Conservation (phyloP, 2,797 vertebrate genomes). For the Sebastes nivosus region DNA sequence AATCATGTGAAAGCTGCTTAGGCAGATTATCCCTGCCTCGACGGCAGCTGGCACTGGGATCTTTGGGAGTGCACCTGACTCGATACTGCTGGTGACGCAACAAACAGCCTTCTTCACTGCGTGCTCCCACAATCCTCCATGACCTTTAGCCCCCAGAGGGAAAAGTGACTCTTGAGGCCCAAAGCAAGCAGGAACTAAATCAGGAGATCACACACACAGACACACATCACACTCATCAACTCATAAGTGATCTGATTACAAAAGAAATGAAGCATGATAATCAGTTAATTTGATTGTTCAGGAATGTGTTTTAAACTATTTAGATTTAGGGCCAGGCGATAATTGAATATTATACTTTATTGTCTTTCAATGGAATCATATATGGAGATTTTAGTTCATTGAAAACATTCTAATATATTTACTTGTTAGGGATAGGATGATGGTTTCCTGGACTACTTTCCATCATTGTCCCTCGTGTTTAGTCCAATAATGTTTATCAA, state of each 20-base stretch:
- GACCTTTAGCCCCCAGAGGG: conserved; percentile 72
- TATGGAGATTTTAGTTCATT: not conserved
- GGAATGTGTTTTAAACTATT: not conserved
- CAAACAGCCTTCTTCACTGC: conserved; percentile 55
- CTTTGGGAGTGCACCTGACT: conserved; percentile 79
- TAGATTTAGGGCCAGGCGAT: no score
- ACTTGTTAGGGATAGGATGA: not conserved
- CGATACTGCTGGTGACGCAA: conserved; percentile 75
- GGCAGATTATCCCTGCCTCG: conserved; percentile 79
- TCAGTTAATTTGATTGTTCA: not conserved
- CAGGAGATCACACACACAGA: not conserved
- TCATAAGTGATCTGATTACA: conserved; percentile 6
- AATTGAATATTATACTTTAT: no score
- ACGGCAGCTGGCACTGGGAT: conserved; percentile 76
- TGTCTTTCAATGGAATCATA: no score
- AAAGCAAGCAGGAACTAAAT: conserved; percentile 14
- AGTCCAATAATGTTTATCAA: not conserved
- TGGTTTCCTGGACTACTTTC: not conserved
- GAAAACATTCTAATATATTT: not conserved
- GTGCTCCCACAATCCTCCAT: conserved; percentile 70
- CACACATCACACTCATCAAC: not conserved
- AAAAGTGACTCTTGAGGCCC: conserved; percentile 51
- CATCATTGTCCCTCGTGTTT: not conserved
- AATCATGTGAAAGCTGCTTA: conserved; percentile 85
- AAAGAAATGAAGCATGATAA: not conserved